Evolutionary conservation across 1,140 invertebrate species (phyloP).

Genomic region (Dendrolimus punctatus): DNA sequence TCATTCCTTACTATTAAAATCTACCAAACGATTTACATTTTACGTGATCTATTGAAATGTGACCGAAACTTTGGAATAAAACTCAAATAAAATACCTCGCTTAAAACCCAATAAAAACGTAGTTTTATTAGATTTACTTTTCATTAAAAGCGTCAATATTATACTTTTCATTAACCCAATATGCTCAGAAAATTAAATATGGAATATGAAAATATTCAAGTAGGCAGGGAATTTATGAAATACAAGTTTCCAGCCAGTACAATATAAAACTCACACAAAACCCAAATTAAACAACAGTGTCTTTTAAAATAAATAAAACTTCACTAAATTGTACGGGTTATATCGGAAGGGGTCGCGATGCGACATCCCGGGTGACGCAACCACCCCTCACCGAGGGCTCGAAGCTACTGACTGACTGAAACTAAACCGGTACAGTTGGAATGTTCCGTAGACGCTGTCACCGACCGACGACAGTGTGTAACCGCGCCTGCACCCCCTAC

Average conservation of each 20-base stretch:
- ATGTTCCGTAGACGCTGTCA: conserved; percentile 22
- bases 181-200: too few species aligned
- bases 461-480: conserved; percentile 36
- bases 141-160: too few species aligned
- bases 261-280: conserved; percentile 20
- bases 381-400: conserved; percentile 42
- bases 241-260: conserved; percentile 26
- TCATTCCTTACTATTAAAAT: too few species aligned
- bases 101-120: too few species aligned
- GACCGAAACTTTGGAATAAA: too few species aligned
- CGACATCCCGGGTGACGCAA: conserved; percentile 28
- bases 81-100: too few species aligned
- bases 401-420: conserved; percentile 46
- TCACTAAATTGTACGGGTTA: conserved; percentile 23
- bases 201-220: too few species aligned
- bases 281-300: conserved; percentile 13
- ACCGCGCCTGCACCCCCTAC: conserved; percentile 32
- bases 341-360: conserved; percentile 15
- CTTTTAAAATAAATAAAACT: conserved; percentile 22
- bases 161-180: too few species aligned
- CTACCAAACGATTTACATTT: too few species aligned
- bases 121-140: too few species aligned
- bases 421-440: conserved; percentile 15
- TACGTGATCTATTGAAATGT: too few species aligned
- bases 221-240: too few species aligned